phyloP scores from a whole-genome alignment of 1,140 invertebrate genomes.

The Glomeris maerens region DNA sequence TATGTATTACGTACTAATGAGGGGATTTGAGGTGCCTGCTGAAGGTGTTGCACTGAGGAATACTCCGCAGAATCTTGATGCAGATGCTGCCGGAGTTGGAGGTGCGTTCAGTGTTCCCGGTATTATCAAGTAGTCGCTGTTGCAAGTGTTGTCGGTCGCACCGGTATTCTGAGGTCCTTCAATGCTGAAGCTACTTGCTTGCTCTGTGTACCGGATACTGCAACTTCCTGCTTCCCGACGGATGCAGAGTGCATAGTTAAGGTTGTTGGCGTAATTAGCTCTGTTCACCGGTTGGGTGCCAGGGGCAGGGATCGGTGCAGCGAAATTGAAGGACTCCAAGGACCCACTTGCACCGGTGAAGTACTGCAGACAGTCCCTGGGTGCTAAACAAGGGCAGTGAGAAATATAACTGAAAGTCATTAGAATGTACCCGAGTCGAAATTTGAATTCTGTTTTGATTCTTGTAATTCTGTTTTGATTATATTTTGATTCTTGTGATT shows the following conservation, averaged over 20 bases:
- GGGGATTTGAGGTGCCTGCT: neutral
- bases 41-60: conserved; percentile 4
- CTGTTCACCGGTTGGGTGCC: too few species aligned
- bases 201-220: conserved; percentile 14
- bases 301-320: conserved; percentile 22
- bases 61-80: conserved; percentile 4
- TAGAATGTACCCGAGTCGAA: neutral
- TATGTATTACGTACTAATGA: conserved; percentile 6
- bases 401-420: neutral
- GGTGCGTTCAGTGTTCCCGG: conserved; percentile 9
- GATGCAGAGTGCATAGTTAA: conserved; percentile 30
- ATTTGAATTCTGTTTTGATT: too few species aligned
- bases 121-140: conserved; percentile 4
- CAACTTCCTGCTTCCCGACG: conserved; percentile 23
- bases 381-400: conserved; percentile 18
- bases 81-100: neutral
- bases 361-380: conserved; percentile 26
- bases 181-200: neutral
- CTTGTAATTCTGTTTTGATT: too few species aligned
- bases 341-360: conserved; percentile 19
- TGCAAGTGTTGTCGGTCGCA: neutral
- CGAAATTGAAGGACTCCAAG: conserved; percentile 26
- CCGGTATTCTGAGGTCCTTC: neutral
- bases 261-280: conserved; percentile 39
- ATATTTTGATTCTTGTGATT: too few species aligned